These are phyloP conservation scores for Zootermopsis nevadensis DNA, from an alignment of 2,888 invertebrate genomes.

Conservation along the genomic window DNA sequence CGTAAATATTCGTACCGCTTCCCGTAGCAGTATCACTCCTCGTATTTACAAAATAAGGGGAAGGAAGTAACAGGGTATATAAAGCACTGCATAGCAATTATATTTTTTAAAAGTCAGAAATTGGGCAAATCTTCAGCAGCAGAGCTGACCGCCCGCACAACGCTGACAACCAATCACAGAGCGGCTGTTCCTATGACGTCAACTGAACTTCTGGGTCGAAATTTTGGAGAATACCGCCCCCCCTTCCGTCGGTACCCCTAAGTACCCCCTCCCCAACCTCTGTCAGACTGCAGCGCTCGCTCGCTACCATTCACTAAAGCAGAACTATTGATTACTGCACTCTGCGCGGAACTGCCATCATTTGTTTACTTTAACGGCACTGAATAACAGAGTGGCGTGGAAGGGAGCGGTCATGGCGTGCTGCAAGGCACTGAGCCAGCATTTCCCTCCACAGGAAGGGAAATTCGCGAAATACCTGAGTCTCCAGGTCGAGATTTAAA, in stretches of 20 bases:
- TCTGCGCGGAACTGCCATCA: too few species aligned
- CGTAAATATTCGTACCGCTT: too few species aligned
- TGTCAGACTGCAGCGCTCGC: not conserved
- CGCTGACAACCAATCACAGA: not conserved
- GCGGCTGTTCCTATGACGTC: not conserved
- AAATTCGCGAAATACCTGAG: too few species aligned
- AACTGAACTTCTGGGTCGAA: constrained; percentile 9
- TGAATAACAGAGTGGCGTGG: too few species aligned
- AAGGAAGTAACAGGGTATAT: not conserved
- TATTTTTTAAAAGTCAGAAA: not conserved
- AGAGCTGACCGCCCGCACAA: not conserved
- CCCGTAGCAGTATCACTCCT: too few species aligned
- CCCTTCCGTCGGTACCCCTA: not conserved
- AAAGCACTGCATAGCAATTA: not conserved
- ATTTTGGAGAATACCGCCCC: not conserved
- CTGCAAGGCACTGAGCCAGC: too few species aligned
- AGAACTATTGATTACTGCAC: too few species aligned
- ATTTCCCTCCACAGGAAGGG: too few species aligned
- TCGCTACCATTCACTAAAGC: too few species aligned
- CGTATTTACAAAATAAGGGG: not conserved
- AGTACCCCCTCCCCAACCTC: not conserved
- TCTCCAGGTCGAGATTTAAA: too few species aligned
- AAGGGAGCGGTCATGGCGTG: too few species aligned
- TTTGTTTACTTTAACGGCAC: too few species aligned
- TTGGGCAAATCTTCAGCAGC: not conserved